Conservation (phyloP, 2,113 vertebrate genomes). For the Salvelinus namaycush region DNA sequence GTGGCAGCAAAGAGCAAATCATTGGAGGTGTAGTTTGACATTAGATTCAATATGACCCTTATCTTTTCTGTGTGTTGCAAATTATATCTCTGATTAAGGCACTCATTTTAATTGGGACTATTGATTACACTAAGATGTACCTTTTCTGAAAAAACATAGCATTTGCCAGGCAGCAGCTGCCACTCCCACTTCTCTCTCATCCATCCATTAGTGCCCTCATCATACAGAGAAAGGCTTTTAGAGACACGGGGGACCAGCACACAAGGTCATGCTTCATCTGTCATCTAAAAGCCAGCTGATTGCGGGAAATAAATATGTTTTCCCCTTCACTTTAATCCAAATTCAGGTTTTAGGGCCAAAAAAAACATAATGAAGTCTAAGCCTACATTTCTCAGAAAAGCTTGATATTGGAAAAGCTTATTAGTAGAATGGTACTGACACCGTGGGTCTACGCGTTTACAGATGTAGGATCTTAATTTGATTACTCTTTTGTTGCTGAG, state of each 20-base stretch:
- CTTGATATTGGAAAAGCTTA: slow-evolving; percentile 14
- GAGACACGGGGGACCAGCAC: background rate
- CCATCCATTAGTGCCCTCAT: slow-evolving; percentile 31
- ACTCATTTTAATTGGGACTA: slow-evolving; percentile 22
- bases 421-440: slow-evolving; percentile 31
- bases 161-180: slow-evolving; percentile 24
- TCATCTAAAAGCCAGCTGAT: background rate
- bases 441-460: background rate
- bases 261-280: background rate
- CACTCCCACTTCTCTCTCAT: slow-evolving; percentile 3
- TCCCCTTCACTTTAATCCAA: background rate
- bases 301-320: background rate
- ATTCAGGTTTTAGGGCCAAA: slow-evolving; percentile 36
- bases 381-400: background rate
- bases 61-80: background rate
- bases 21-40: background rate
- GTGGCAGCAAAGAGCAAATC: background rate
- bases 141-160: slow-evolving; percentile 26
- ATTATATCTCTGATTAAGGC: background rate
- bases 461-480: too few species aligned
- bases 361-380: background rate
- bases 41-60: background rate
- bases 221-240: background rate
- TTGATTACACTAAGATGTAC: slow-evolving; percentile 19
- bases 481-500: too few species aligned